Base-by-base conservation (phyloP, 2,797 vertebrate genomes). In the Echeneis naucrates region DNA sequence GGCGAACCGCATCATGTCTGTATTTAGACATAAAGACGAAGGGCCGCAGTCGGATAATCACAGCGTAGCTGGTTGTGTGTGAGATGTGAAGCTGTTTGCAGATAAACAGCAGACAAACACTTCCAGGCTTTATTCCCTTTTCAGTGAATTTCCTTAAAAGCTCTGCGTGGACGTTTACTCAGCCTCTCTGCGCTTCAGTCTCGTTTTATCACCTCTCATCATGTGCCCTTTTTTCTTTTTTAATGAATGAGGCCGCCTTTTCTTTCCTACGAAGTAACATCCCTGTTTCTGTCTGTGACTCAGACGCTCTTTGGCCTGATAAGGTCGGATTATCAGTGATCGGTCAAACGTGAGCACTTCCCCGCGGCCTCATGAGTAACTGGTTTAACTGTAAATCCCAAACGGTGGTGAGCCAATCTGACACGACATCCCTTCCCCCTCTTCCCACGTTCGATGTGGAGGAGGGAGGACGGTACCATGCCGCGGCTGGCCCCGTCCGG, bases 361-460 rank as follows among this genome's bases (percentile, higher is more conserved):
- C 37, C n/a, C 66, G 10, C 80, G 75, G 79, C 70, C 77, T 82
- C 17, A 11, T 48, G 51, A 66, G 53, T 87, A 87, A 91, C 83
- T 79, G 87, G 84, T 76, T 91, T 85, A 88, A 74, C 68, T 32
- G 60, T 53, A 84, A 90, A 86, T 78, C 80, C 45, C 23, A 27
- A 56, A 53, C 0, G 5, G 59, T 68, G 68, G 44, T 55, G 8
- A 40, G 58, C 75, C 77, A 57, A 21, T 74, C 74, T 51, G 37
- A 55, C 55, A 66, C 11, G 21, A 52, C 80, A 66, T 85, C 72
- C 61, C 59, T n/a, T n/a, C n/a, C n/a, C n/a, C n/a, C n/a, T n/a
- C n/a, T n/a, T n/a, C 50, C 52, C 35, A 38, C 71, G 35, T 75
- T 80, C 61, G 61, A 64, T 42, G 50, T 8, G 30, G 56, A 51